phyloP scores from a whole-genome alignment of 1,140 invertebrate genomes.

The Lerema accius region DNA sequence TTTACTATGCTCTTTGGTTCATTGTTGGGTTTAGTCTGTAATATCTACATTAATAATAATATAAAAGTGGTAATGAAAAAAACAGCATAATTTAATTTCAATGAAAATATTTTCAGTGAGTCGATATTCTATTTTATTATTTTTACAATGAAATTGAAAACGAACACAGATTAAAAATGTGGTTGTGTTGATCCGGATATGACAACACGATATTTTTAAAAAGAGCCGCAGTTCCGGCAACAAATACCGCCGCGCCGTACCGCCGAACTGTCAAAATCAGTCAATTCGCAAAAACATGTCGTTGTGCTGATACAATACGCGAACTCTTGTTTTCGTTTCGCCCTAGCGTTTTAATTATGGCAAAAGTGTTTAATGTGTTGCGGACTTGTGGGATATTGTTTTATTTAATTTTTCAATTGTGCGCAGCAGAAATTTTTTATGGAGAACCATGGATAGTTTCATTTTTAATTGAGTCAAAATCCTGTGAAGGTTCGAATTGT shows the following conservation, averaged over 20 bases:
- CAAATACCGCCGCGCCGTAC: constrained; percentile 74
- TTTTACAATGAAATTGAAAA: too few relatives aligned
- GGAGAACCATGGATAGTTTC: constrained; percentile 66
- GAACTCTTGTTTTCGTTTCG: constrained; percentile 54
- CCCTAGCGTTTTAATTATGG: constrained; percentile 60
- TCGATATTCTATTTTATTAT: too few relatives aligned
- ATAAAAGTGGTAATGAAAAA: too few relatives aligned
- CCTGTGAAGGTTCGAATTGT: constrained; percentile 64
- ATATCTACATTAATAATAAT: too few relatives aligned
- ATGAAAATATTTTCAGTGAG: too few relatives aligned
- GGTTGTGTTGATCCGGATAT: too few relatives aligned
- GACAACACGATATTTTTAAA: constrained; percentile 51
- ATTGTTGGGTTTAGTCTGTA: constrained; percentile 33
- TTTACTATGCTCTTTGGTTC: too few relatives aligned
- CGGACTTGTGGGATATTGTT: constrained; percentile 80
- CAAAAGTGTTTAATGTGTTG: constrained; percentile 60
- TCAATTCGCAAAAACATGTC: constrained; percentile 59
- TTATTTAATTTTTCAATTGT: constrained; percentile 59
- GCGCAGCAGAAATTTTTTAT: constrained; percentile 43
- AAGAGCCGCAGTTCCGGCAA: constrained; percentile 71
- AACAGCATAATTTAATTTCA: too few relatives aligned
- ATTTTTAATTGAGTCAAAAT: constrained; percentile 63
- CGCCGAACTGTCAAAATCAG: constrained; percentile 68
- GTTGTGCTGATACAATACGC: constrained; percentile 44
- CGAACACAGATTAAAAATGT: too few relatives aligned